Percentiles rank a stretch among this genome's conserved stretches.
Conservation (phyloP, 2,888 invertebrate species). For the Schizotus pectinicornis region DNA sequence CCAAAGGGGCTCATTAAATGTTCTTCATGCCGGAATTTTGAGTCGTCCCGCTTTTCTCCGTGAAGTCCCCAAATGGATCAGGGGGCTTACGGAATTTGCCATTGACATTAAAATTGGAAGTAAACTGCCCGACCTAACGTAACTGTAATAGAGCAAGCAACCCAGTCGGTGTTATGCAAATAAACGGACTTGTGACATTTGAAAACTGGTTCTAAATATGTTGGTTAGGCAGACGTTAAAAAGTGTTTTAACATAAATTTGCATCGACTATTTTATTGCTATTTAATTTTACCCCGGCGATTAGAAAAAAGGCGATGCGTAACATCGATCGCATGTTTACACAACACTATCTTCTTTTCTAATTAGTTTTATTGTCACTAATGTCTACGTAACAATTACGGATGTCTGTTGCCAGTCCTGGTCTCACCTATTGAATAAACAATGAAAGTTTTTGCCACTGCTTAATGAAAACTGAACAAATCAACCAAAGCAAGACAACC, state of each 20-base stretch:
- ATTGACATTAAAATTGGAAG: slow-evolving; percentile 26
- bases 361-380: slow-evolving; percentile 6
- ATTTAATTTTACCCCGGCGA: slow-evolving; percentile 9
- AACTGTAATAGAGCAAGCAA: slow-evolving; percentile 18
- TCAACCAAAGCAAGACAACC: neutral
- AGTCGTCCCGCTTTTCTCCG: no score
- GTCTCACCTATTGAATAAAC: neutral
- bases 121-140: slow-evolving; percentile 15
- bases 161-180: slow-evolving; percentile 23
- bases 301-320: slow-evolving; percentile 20
- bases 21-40: no score
- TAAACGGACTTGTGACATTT: slow-evolving; percentile 22
- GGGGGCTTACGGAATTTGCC: slow-evolving; percentile 11
- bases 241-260: slow-evolving; percentile 23
- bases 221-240: slow-evolving; percentile 11
- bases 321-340: slow-evolving; percentile 10
- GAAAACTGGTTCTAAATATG: slow-evolving; percentile 24
- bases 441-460: slow-evolving; percentile 17
- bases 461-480: slow-evolving; percentile 9
- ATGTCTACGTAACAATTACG: slow-evolving; percentile 13
- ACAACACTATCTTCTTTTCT: neutral
- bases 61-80: no score
- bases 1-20: no score
- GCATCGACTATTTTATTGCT: slow-evolving; percentile 10
- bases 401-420: slow-evolving; percentile 11